phyloP scores from a whole-genome alignment of 2,113 vertebrate species.

The Tachycineta bicolor region DNA sequence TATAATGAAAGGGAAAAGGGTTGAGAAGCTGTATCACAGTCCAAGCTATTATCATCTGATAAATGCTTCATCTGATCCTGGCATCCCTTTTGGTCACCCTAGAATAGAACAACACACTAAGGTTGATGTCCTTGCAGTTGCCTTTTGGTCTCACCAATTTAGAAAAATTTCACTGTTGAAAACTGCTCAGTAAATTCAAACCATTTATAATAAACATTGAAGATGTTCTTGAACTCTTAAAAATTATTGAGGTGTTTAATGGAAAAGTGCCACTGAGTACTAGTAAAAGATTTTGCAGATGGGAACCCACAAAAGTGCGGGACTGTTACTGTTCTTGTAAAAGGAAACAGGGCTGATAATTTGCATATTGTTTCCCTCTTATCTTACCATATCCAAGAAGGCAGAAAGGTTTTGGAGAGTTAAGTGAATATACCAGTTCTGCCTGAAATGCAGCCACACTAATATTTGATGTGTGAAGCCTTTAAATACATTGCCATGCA shows the following conservation, averaged over 20 bases:
- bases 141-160: not conserved
- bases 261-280: not conserved
- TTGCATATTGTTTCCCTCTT: not conserved
- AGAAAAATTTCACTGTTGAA: not conserved
- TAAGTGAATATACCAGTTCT: not conserved
- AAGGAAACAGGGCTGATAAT: not conserved
- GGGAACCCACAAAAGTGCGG: not conserved
- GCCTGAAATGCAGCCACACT: not conserved
- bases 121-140: not conserved
- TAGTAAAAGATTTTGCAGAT: not conserved
- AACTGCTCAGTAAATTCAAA: not conserved
- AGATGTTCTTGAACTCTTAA: not conserved
- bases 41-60: not conserved
- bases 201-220: not conserved
- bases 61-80: not conserved
- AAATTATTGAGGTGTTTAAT: not conserved
- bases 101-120: not conserved
- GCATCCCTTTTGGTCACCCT: not conserved
- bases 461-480: not conserved
- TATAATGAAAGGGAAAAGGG: not conserved
- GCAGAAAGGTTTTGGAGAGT: not conserved
- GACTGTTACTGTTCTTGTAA: not conserved
- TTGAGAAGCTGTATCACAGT: not conserved
- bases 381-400: not conserved
- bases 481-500: not conserved